These are phyloP conservation scores for Odontocerum albicorne DNA, from an alignment of 2,888 invertebrate genomes.

Conservation along the genomic window DNA sequence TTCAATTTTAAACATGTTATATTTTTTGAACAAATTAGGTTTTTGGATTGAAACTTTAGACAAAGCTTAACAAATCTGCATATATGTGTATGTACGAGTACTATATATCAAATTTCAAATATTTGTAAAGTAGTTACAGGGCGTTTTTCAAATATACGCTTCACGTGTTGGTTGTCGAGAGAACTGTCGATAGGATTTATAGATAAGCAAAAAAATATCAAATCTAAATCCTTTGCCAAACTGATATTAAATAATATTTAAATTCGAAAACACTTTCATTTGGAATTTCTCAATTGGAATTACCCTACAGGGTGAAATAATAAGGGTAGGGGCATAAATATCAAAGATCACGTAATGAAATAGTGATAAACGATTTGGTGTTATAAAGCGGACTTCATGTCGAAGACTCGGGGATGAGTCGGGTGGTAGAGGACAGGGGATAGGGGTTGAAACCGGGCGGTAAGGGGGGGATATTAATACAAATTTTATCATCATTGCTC, in stretches of 20 bases:
- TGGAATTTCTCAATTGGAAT: background rate
- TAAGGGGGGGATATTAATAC: conserved; percentile 22
- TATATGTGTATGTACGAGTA: no score
- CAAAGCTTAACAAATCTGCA: no score
- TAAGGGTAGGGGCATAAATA: conserved; percentile 1
- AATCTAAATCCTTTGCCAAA: no score
- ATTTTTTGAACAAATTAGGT: no score
- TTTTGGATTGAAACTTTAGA: no score
- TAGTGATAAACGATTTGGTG: conserved; percentile 31
- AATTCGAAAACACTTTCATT: background rate
- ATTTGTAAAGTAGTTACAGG: no score
- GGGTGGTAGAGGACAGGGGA: background rate
- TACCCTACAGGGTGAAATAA: background rate
- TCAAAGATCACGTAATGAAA: conserved; percentile 32
- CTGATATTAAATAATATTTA: background rate
- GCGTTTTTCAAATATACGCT: no score
- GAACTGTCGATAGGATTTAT: no score
- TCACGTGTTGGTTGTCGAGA: no score
- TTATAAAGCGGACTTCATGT: conserved; percentile 32
- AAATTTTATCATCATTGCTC: conserved; percentile 30
- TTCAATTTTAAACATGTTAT: no score
- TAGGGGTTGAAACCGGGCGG: background rate
- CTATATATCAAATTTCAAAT: no score
- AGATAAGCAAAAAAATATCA: no score
- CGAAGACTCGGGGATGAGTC: conserved; percentile 14